These are phyloP conservation scores for Lipotes vexillifer DNA, from an alignment of 2,113 vertebrate species.

Conservation along the genomic window DNA sequence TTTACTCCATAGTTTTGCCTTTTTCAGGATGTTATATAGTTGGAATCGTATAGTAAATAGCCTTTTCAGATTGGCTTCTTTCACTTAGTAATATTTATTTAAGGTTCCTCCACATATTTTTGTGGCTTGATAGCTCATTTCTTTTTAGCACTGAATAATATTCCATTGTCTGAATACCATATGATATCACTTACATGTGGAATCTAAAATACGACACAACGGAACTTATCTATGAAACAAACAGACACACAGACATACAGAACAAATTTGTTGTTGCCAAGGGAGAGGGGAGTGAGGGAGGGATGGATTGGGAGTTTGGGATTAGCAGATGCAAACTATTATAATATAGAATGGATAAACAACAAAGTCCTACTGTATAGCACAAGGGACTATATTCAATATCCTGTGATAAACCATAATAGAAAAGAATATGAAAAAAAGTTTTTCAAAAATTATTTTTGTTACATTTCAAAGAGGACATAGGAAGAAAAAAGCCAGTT, in stretches of 20 bases:
- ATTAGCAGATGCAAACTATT: neutral
- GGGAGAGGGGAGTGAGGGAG: neutral
- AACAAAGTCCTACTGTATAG: neutral
- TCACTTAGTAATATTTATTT: neutral
- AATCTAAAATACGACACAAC: neutral
- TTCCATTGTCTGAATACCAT: neutral
- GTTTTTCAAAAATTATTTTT: constrained; percentile 80
- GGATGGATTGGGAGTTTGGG: neutral
- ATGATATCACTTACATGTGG: neutral
- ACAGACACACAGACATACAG: neutral
- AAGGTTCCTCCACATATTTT: neutral
- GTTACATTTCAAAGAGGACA: constrained; percentile 79
- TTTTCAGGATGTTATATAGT: neutral
- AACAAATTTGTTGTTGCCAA: neutral
- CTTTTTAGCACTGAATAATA: neutral
- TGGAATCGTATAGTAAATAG: neutral
- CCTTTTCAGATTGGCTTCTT: neutral
- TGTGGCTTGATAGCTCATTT: neutral
- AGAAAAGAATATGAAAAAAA: neutral
- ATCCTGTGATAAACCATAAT: neutral
- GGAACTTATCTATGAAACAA: neutral
- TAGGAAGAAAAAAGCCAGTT: constrained; percentile 73
- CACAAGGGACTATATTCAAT: neutral
- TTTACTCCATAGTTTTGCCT: neutral
- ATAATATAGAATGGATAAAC: too few species aligned